Evolutionary conservation across 2,888 invertebrate genomes (phyloP), one percentile per base, ranked within the genome.

Genomic region (Pterostichus madidus): DNA sequence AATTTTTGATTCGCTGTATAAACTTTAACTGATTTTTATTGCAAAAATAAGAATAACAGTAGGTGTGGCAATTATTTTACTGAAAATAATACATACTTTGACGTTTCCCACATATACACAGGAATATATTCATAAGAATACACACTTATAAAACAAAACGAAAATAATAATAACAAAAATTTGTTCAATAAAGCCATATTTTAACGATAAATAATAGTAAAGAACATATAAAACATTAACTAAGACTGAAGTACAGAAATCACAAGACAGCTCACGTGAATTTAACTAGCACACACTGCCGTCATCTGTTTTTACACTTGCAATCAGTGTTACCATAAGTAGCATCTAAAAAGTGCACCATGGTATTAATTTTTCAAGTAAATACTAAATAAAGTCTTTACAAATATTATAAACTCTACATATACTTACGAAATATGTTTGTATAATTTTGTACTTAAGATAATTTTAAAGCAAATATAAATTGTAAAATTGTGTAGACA

Each of bases 41-140:
- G 39, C 31, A 77, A n/a, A 75, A 35, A 77, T 35, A 77, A 39
- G 39, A 39, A 56, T 77, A 53, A 80, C 46, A 75, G 15, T 56
- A 81, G 81, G 81, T 81, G 81, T 81, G 81, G 81, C 81, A 59
- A 75, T 59, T 75, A 75, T 75, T 39, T 59, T 81, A 46, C 46
- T 31, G 59, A 46, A 75, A 75, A 81, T 73, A 75, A 71, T 84
- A 87, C 88, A 88, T 88, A 89, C 89, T 87, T 87, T 84, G 86
- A 84, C 64, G 88, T 87, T 84, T 88, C 89, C 89, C 89, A 89
- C 86, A 89, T 88, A 86, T 86, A 89, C 82, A 89, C 89, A 80
- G 90, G 90, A 76, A 89, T 89, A 86, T 87, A 88, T 87, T 89
- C 89, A 39, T 76, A 83, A 10, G 83, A 83, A 64, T 77, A 53